These are phyloP conservation scores for Buphagus erythrorhynchus DNA, from an alignment of 2,797 vertebrate species.

Conservation along the genomic window DNA sequence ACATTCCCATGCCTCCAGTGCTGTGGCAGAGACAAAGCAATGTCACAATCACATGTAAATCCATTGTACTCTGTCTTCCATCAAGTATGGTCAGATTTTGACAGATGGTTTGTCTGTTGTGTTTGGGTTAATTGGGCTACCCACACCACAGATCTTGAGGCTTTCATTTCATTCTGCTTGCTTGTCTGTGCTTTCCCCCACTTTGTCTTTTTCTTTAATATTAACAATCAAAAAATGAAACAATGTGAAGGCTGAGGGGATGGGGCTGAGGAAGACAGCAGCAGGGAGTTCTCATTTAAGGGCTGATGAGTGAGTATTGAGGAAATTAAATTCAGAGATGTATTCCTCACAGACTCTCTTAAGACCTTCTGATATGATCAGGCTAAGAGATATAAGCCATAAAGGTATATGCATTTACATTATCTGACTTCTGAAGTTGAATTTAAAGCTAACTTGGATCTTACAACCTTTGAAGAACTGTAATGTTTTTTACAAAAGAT, in stretches of 20 bases:
- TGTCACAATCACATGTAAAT: conserved; percentile 11
- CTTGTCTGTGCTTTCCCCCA: neutral
- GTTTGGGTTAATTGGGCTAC: conserved; percentile 11
- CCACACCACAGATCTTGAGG: neutral
- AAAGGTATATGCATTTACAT: neutral
- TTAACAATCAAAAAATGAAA: neutral
- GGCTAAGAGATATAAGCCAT: neutral
- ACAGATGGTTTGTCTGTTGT: conserved; percentile 25
- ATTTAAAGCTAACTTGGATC: neutral
- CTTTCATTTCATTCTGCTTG: neutral
- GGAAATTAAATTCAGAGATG: neutral
- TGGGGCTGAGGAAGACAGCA: neutral
- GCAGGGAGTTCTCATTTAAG: neutral
- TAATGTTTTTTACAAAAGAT: neutral
- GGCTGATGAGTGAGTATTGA: neutral
- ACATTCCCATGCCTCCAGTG: fast-evolving
- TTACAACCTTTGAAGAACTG: neutral
- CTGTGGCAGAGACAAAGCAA: neutral
- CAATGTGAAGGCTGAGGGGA: neutral
- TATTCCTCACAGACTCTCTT: neutral
- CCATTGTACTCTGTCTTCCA: neutral
- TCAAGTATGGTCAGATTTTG: neutral
- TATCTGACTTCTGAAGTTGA: neutral
- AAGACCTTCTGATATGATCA: neutral
- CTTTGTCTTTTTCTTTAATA: neutral